Percentiles rank a stretch among this genome's conserved stretches.
Conservation (phyloP, 2,113 vertebrate species). For the Ameiurus melas region DNA sequence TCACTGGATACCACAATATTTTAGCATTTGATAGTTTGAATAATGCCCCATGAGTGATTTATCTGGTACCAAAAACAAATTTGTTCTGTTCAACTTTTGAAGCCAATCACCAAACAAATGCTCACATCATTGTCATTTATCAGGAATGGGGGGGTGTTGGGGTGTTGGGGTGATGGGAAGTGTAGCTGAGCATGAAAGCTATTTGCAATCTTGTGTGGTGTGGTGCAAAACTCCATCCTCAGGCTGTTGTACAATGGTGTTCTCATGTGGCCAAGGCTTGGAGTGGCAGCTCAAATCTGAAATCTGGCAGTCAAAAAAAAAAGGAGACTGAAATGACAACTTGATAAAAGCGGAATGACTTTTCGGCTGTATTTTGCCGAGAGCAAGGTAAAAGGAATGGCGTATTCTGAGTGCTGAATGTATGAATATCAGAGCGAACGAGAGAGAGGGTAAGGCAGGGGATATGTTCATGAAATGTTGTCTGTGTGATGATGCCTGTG, state of each 20-base stretch:
- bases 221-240: constrained; percentile 50
- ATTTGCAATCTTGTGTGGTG: constrained; percentile 59
- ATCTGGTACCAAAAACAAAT: constrained; percentile 38
- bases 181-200: constrained; percentile 58
- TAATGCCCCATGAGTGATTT: constrained; percentile 25
- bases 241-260: constrained; percentile 58
- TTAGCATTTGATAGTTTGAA: constrained; percentile 45
- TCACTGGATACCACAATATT: constrained; percentile 21
- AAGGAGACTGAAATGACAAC: constrained; percentile 68
- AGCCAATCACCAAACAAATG: constrained; percentile 56
- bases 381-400: constrained; percentile 64
- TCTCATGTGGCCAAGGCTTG: constrained; percentile 48
- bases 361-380: constrained; percentile 64
- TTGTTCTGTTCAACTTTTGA: constrained; percentile 48
- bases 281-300: constrained; percentile 58
- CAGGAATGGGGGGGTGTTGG: constrained; percentile 49
- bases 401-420: constrained; percentile 33
- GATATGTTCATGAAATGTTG: constrained; percentile 37
- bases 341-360: constrained; percentile 71
- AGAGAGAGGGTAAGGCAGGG: background rate
- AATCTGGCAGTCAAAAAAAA: constrained; percentile 32
- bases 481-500: constrained; percentile 50
- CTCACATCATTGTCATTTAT: constrained; percentile 63
- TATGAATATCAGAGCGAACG: constrained; percentile 47
- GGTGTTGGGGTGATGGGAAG: constrained; percentile 3